A percentile compares a stretch with the other conserved stretches of the same genome.
phyloP scores from a whole-genome alignment of 1,140 invertebrate genomes.

The Venturia canescens region DNA sequence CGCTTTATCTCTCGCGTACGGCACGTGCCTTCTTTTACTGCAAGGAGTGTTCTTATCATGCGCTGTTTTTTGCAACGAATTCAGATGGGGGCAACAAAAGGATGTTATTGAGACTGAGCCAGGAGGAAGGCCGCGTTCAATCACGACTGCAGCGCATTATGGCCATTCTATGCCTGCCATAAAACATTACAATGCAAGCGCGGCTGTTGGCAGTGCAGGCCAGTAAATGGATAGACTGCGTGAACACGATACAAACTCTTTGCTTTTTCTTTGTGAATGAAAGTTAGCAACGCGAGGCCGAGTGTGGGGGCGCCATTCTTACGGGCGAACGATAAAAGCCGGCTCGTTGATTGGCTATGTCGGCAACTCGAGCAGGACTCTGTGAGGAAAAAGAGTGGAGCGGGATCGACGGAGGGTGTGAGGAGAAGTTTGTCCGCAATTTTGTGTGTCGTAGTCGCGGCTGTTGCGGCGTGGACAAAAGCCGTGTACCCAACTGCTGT shows the following conservation, averaged over 20 bases:
- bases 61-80: not conserved
- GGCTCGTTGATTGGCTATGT: conserved; percentile 35
- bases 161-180: not conserved
- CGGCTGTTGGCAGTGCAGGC: not conserved
- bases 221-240: conserved; percentile 6
- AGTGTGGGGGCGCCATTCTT: conserved; percentile 15
- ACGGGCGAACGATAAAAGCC: conserved; percentile 20
- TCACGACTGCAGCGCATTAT: not conserved
- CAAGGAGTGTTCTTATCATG: not conserved
- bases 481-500: not conserved
- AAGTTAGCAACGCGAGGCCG: not conserved
- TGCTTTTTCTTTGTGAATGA: conserved; percentile 1
- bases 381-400: not conserved
- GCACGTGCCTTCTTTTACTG: not conserved
- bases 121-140: not conserved
- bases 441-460: conserved; percentile 3
- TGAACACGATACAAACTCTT: not conserved
- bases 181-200: conserved; percentile 13
- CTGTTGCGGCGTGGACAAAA: conserved; percentile 32
- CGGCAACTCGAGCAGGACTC: conserved; percentile 11
- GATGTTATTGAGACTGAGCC: not conserved
- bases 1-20: not conserved
- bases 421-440: conserved; percentile 5
- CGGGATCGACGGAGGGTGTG: not conserved
- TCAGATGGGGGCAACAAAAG: not conserved